Conservation (phyloP, 1,140 invertebrate species). For the Ericerus pela region DNA sequence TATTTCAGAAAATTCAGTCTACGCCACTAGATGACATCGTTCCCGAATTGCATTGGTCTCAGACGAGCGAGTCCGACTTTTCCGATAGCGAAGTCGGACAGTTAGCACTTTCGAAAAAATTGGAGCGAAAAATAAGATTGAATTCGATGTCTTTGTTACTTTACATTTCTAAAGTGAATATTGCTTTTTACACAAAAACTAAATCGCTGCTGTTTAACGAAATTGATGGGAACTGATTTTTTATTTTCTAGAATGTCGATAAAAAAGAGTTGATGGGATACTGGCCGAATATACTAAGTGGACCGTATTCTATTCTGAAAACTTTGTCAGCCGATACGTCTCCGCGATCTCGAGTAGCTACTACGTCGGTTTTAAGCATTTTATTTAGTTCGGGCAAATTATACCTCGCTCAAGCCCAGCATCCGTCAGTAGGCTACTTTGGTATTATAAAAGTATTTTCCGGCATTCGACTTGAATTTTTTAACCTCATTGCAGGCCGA, state of each 20-base stretch:
- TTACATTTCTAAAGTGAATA: background rate
- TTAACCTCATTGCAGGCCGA: background rate
- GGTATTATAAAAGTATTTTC: no score
- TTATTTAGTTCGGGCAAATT: background rate
- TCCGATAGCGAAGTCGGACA: background rate
- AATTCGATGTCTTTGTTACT: background rate
- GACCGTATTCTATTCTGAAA: conserved; percentile 4
- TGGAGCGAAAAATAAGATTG: background rate
- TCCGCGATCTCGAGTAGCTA: background rate
- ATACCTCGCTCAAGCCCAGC: background rate
- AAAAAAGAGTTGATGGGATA: background rate
- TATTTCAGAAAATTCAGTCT: background rate
- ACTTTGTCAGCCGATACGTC: background rate
- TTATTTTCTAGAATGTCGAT: background rate
- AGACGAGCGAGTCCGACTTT: background rate
- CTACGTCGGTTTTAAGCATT: background rate
- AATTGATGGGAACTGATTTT: no score
- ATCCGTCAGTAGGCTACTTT: background rate
- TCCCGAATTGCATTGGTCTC: background rate
- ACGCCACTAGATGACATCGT: background rate
- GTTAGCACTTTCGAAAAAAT: background rate
- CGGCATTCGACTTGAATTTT: no score
- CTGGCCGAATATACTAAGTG: background rate
- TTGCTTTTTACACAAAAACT: background rate
- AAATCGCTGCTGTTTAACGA: no score